These are phyloP conservation scores for Acrocephalus arundinaceus DNA, from an alignment of 2,113 vertebrate genomes.

Conservation along the genomic window DNA sequence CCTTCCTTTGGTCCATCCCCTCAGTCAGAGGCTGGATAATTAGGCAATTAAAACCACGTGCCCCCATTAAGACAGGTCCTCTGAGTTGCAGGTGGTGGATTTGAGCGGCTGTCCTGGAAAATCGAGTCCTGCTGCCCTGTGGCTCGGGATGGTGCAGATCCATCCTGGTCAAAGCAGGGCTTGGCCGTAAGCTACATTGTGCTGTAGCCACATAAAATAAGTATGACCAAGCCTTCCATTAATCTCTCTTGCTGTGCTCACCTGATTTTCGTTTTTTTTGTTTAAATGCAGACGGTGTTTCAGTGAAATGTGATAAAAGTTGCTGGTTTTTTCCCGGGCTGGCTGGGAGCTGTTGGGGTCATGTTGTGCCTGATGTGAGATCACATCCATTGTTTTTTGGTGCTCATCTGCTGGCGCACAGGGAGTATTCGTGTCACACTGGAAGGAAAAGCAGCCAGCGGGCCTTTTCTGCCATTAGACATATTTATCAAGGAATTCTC, in stretches of 20 bases:
- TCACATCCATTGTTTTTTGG: neutral
- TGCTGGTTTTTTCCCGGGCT: neutral
- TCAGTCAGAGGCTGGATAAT: neutral
- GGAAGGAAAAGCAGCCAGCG: neutral
- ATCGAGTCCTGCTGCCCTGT: neutral
- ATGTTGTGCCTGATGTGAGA: neutral
- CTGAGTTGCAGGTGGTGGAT: neutral
- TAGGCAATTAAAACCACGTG: neutral
- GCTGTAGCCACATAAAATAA: neutral
- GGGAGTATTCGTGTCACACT: neutral
- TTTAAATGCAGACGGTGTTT: neutral
- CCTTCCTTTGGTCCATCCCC: neutral
- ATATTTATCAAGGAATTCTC: neutral
- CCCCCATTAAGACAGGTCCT: neutral
- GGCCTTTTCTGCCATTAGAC: constrained; percentile 13
- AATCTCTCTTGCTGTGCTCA: neutral
- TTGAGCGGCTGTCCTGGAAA: neutral
- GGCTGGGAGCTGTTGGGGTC: neutral
- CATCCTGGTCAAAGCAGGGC: neutral
- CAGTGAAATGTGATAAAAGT: neutral
- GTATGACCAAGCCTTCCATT: neutral
- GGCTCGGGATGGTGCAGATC: neutral
- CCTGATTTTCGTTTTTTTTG: neutral
- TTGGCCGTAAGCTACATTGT: neutral
- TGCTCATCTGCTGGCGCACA: neutral